phyloP scores from a whole-genome alignment of 1,140 invertebrate species.

The Musca domestica region DNA sequence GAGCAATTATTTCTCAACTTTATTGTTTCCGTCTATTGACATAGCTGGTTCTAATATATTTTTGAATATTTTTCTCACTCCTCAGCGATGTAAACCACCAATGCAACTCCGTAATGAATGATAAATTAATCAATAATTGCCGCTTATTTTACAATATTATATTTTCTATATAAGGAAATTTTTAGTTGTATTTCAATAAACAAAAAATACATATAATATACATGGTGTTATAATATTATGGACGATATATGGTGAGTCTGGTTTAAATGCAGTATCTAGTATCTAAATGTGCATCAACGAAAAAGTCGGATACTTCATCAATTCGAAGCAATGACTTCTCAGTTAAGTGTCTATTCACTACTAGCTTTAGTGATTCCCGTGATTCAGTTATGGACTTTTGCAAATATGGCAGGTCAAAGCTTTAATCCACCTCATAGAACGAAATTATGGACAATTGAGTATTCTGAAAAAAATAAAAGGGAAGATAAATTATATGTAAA shows the following conservation, averaged over 20 bases:
- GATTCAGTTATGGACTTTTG: constrained; percentile 69
- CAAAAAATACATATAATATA: too few relatives aligned
- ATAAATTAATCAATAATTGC: too few relatives aligned
- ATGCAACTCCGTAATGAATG: too few relatives aligned
- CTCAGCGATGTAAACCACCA: too few relatives aligned
- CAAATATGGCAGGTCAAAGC: constrained; percentile 79
- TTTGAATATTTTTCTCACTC: too few relatives aligned
- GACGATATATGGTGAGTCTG: constrained; percentile 69
- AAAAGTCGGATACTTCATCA: constrained; percentile 80
- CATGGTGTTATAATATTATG: too few relatives aligned
- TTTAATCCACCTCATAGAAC: constrained; percentile 86
- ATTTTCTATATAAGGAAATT: too few relatives aligned
- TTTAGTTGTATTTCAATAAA: too few relatives aligned
- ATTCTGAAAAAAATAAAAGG: constrained; percentile 41
- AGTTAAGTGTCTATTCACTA: constrained; percentile 79
- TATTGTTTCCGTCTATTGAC: too few relatives aligned
- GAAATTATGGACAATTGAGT: constrained; percentile 78
- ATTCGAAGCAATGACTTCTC: constrained; percentile 82
- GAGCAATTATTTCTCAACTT: too few relatives aligned
- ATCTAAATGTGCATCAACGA: constrained; percentile 71
- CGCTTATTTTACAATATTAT: too few relatives aligned
- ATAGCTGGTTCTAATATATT: too few relatives aligned
- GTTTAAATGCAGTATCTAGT: constrained; percentile 74
- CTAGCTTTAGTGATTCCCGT: constrained; percentile 64
- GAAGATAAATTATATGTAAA: constrained; percentile 3